These are phyloP conservation scores for Laticauda colubrina DNA, from an alignment of 2,113 vertebrate genomes.

Conservation along the genomic window DNA sequence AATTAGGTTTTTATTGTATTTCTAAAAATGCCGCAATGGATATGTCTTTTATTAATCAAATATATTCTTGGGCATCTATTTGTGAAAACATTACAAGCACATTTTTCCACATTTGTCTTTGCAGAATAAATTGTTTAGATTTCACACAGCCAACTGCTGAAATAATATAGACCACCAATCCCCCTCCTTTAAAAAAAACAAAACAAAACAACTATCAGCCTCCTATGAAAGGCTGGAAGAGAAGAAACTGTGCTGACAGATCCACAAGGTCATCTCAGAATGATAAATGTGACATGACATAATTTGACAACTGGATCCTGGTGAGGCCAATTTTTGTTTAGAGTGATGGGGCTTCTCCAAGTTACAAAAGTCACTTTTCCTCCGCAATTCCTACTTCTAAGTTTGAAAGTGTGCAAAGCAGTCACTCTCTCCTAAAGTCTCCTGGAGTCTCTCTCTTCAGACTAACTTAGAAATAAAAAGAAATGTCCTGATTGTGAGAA, in stretches of 20 bases:
- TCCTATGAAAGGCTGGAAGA: background rate
- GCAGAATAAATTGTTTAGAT: background rate
- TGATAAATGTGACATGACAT: background rate
- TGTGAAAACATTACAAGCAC: background rate
- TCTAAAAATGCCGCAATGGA: background rate
- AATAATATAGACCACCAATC: background rate
- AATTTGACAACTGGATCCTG: background rate
- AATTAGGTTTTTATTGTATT: constrained; percentile 7
- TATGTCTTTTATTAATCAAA: background rate
- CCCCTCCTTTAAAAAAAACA: background rate
- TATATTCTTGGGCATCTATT: background rate
- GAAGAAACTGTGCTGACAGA: background rate
- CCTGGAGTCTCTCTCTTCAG: background rate
- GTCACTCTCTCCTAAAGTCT: background rate
- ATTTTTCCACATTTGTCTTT: background rate
- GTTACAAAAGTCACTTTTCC: background rate
- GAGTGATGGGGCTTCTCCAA: background rate
- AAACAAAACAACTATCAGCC: background rate
- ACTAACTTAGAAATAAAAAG: background rate
- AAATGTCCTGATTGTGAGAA: background rate
- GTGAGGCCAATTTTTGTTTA: background rate
- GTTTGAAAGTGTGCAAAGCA: background rate
- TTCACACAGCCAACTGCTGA: background rate
- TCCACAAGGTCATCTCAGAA: background rate
- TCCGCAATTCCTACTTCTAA: background rate